Conservation (phyloP, 2,113 vertebrate genomes). For the Mirounga angustirostris region DNA sequence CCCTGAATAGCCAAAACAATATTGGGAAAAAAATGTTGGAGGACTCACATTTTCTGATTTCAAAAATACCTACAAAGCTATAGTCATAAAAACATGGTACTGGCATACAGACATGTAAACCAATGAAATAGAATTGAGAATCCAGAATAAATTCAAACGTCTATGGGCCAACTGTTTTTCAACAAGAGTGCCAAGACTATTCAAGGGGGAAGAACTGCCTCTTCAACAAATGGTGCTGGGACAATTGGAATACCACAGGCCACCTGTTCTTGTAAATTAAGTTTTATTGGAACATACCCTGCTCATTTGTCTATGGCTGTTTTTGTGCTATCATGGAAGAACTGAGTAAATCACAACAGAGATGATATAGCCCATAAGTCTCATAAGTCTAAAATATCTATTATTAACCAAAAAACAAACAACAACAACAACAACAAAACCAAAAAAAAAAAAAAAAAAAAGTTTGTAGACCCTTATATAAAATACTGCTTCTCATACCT, state of each 20-base stretch:
- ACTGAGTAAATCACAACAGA: neutral
- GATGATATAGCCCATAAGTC: neutral
- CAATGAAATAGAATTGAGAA: neutral
- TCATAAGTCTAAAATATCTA: neutral
- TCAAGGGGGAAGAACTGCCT: neutral
- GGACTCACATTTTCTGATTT: neutral
- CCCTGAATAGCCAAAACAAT: neutral
- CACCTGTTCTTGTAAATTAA: neutral
- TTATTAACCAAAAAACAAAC: neutral
- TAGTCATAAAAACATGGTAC: neutral
- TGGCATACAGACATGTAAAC: neutral
- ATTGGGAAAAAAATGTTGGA: neutral
- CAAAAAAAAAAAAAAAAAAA: neutral
- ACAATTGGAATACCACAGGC: neutral
- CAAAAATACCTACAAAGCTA: slow-evolving; percentile 1
- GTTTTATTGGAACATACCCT: neutral
- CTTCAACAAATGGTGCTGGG: neutral
- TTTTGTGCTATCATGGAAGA: neutral
- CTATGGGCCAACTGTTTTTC: neutral
- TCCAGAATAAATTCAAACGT: neutral
- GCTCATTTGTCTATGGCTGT: neutral
- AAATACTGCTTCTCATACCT: neutral
- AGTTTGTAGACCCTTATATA: neutral
- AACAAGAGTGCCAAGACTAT: neutral
- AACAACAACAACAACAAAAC: too few species aligned